Base-by-base conservation (phyloP, 2,888 invertebrate genomes). In the Eupeodes luniger region DNA sequence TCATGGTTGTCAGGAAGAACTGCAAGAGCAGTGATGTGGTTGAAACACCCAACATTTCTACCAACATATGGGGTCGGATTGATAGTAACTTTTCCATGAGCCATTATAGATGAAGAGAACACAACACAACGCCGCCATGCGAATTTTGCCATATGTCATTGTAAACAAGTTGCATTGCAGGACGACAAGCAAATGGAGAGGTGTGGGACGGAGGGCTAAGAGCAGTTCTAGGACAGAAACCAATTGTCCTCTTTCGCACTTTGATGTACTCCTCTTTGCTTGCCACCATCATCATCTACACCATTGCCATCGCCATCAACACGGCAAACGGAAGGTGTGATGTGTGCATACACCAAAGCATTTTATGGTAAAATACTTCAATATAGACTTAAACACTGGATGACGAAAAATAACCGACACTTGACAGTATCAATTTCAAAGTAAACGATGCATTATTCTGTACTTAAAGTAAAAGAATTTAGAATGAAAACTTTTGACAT, bases 81-180 rank as follows among this genome's bases (percentile, higher is more conserved):
- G 70, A 47, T 57, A 79, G 86, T 83, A 86, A 86, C 83, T 88
- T 77, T 85, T 85, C 62, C 88, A 84, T 88, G 84, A 77, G 81
- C 81, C 81, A 81, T 88, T 88, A 88, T 78, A 57, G 88, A 88
- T 81, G 75, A 88, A 85, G 78, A 78, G 88, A 81, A 77, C 81
- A 85, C 81, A 85, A 78, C 19, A 1, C 19, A n/a, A n/a, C 81
- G 70, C 88, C 88, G 77, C 85, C 85, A 88, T 88, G 88, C 85
- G 88, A 88, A 85, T 85, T 88, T 84, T 81, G 81, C 81, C 88
- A 88, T 88, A 88, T 88, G 88, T 85, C 88, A 88, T 85, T 85
- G 88, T 85, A 88, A 85, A 88, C 88, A 88, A 78, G 88, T 85
- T 75, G 81, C 81, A 81, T 77, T 83, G 87, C 80, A 76, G 61